Evolutionary conservation across 1,140 invertebrate species (phyloP).

Genomic region (Oryctes rhinoceros): DNA sequence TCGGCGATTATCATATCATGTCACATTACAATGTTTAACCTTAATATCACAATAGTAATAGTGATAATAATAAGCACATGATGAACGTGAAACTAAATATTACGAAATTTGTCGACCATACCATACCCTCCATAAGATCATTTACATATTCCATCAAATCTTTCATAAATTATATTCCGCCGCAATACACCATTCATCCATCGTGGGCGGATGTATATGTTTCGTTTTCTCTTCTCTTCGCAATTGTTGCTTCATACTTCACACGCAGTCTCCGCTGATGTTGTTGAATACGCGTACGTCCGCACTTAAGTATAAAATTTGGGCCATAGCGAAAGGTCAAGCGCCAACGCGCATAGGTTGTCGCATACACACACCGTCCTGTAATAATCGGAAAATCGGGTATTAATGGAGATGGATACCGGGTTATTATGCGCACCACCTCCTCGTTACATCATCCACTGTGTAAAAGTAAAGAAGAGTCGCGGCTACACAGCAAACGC

Average conservation of each 20-base stretch:
- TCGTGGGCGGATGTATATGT: background rate
- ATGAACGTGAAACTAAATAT: too few species aligned
- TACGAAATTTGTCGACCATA: too few species aligned
- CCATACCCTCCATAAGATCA: too few species aligned
- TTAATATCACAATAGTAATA: too few species aligned
- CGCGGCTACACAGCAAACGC: background rate
- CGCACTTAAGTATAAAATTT: slow-evolving; percentile 15
- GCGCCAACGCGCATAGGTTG: slow-evolving; percentile 8
- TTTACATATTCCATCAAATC: too few species aligned
- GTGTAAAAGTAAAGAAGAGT: background rate
- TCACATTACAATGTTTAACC: too few species aligned
- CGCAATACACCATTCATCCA: background rate
- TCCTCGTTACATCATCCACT: background rate
- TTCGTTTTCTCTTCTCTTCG: background rate
- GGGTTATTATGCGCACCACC: background rate
- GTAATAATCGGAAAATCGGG: slow-evolving; percentile 12
- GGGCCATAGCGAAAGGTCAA: slow-evolving; percentile 25
- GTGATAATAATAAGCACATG: too few species aligned
- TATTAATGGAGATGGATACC: background rate
- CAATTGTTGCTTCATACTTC: slow-evolving; percentile 5
- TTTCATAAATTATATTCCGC: background rate
- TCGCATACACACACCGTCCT: background rate
- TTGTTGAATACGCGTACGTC: background rate
- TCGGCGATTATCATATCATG: too few species aligned
- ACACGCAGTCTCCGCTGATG: background rate